Evolutionary conservation across 1,140 invertebrate species (phyloP).

Genomic region (Caenorhabditis latens): DNA sequence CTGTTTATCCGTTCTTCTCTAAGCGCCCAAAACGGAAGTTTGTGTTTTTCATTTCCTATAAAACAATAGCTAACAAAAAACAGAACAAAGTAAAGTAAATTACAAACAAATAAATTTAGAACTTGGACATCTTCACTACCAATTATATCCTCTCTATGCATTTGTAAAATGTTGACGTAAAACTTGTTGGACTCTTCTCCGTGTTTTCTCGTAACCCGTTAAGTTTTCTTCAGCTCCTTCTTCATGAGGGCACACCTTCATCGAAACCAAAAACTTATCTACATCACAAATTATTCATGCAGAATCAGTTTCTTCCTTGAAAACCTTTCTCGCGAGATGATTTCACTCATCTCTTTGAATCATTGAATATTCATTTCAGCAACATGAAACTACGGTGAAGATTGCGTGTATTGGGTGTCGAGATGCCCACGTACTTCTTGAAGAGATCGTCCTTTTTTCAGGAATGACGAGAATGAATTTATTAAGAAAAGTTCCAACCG

Average conservation of each 20-base stretch:
- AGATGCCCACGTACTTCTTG: constrained; percentile 19
- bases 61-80: too few species aligned
- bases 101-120: constrained; percentile 48
- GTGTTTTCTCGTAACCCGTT: constrained; percentile 6
- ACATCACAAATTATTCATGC: constrained; percentile 4
- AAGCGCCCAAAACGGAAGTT: too few species aligned
- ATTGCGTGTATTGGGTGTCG: constrained; percentile 32
- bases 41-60: too few species aligned
- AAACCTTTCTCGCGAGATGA: constrained; percentile 2
- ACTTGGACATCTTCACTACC: not conserved
- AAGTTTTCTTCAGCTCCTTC: not conserved
- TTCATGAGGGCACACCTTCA: not conserved
- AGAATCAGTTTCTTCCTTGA: constrained; percentile 34
- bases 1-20: too few species aligned
- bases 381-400: constrained; percentile 52
- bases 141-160: constrained; percentile 15
- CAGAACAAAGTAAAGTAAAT: too few species aligned
- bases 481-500: not conserved
- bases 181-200: not conserved
- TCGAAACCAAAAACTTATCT: not conserved
- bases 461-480: constrained; percentile 21
- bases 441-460: constrained; percentile 8
- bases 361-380: constrained; percentile 43
- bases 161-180: constrained; percentile 49
- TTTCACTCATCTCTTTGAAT: constrained; percentile 21